These are phyloP conservation scores for Tanypteryx hageni DNA, from an alignment of 2,888 invertebrate species.

Conservation along the genomic window DNA sequence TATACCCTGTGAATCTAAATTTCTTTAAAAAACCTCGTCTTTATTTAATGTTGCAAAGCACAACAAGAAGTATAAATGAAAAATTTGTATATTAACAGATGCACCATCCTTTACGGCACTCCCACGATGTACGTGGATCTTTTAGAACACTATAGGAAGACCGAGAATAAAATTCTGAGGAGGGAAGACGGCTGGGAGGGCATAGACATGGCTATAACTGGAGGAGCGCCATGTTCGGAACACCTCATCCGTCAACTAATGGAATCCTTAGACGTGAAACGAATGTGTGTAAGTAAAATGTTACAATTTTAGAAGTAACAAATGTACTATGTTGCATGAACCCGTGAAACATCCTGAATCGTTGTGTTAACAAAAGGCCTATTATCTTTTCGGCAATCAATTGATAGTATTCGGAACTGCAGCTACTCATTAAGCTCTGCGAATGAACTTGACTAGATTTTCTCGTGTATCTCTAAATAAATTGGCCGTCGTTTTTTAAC, in stretches of 20 bases:
- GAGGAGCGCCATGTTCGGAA: conserved; percentile 84
- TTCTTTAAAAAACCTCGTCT: no score
- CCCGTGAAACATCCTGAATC: no score
- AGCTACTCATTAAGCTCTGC: no score
- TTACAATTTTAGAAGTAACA: not conserved
- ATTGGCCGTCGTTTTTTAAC: no score
- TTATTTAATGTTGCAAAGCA: no score
- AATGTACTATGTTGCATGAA: not conserved
- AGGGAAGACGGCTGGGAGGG: conserved; percentile 76
- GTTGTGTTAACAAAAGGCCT: no score
- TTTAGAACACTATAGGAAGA: conserved; percentile 70
- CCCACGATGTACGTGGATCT: conserved; percentile 80
- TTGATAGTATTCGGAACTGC: no score
- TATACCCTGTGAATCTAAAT: no score
- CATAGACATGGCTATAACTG: conserved; percentile 80
- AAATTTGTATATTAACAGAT: conserved; percentile 72
- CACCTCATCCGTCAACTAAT: conserved; percentile 70
- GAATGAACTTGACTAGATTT: no score
- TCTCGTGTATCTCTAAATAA: no score
- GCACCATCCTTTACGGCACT: conserved; percentile 77
- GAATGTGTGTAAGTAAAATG: conserved; percentile 65
- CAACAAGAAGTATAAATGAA: no score
- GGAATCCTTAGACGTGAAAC: conserved; percentile 69
- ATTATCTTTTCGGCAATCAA: no score
- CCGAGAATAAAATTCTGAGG: conserved; percentile 68